phyloP scores from a whole-genome alignment of 2,888 invertebrate species.

The Amphipoea oculea region DNA sequence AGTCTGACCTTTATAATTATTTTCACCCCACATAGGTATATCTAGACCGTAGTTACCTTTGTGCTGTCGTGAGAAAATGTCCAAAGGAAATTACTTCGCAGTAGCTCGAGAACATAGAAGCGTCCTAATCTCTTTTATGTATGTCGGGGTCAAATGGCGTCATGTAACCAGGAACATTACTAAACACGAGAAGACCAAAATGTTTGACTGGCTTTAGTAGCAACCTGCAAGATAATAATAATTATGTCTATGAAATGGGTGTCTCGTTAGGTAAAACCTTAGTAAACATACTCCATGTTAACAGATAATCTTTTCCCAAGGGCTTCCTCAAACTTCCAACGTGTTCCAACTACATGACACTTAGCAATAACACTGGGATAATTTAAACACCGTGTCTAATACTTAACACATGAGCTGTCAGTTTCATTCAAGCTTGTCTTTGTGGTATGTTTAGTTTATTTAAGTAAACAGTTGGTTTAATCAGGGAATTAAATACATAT shows the following conservation, averaged over 20 bases:
- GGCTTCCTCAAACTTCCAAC: neutral
- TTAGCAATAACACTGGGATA: neutral
- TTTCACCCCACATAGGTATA: neutral
- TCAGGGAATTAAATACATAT: neutral
- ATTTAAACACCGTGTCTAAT: neutral
- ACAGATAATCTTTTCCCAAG: neutral
- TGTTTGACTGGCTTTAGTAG: neutral
- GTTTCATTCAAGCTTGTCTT: neutral
- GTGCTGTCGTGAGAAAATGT: conserved; percentile 28
- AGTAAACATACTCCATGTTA: neutral
- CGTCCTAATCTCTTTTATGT: conserved; percentile 13
- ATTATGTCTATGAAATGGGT: neutral
- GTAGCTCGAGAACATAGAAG: conserved; percentile 33
- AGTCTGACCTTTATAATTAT: neutral
- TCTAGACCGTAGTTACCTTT: conserved; percentile 28
- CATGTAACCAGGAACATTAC: neutral
- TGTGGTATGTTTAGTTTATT: neutral
- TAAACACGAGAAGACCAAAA: neutral
- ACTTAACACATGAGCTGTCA: neutral
- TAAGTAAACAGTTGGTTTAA: neutral
- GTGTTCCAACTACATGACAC: neutral
- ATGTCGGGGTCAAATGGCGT: conserved; percentile 6
- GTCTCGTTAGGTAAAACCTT: neutral
- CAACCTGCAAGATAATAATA: neutral
- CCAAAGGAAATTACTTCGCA: conserved; percentile 37